phyloP scores from a whole-genome alignment of 2,888 invertebrate species.

The Eucriotettix oculatus region DNA sequence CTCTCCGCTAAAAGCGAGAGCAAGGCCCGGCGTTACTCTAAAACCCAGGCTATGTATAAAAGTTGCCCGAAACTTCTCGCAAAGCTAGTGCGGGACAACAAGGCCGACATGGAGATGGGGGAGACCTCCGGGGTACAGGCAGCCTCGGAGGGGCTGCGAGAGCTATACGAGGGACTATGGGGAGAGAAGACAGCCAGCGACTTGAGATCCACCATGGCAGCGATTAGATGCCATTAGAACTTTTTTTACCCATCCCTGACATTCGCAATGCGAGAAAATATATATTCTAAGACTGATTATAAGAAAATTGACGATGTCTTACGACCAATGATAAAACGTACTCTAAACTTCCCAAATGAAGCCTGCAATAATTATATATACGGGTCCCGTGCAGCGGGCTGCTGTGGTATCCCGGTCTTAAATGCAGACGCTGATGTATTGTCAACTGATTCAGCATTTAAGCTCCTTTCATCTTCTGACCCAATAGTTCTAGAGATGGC shows the following conservation, averaged over 20 bases:
- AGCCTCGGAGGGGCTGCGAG: too few relatives aligned
- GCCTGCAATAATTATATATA: not conserved
- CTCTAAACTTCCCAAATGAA: not conserved
- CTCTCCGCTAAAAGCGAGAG: too few relatives aligned
- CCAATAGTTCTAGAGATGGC: not conserved
- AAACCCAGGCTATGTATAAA: too few relatives aligned
- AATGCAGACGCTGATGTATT: not conserved
- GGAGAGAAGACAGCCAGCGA: too few relatives aligned
- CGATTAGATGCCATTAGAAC: not conserved
- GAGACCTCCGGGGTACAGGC: too few relatives aligned
- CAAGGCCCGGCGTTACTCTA: too few relatives aligned
- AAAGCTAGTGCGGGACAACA: too few relatives aligned
- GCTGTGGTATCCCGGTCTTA: not conserved
- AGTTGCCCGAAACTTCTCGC: too few relatives aligned
- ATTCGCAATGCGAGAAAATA: not conserved
- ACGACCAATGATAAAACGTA: not conserved
- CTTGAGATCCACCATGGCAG: not conserved
- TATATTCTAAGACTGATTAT: not conserved
- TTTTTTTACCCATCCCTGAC: not conserved
- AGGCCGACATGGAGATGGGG: too few relatives aligned
- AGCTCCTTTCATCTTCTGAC: not conserved
- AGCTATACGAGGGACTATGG: too few relatives aligned
- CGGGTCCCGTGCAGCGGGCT: not conserved
- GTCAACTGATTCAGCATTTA: not conserved
- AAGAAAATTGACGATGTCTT: not conserved